Conservation (phyloP, 2,797 vertebrate species). For the Rhynchotus rufescens region DNA sequence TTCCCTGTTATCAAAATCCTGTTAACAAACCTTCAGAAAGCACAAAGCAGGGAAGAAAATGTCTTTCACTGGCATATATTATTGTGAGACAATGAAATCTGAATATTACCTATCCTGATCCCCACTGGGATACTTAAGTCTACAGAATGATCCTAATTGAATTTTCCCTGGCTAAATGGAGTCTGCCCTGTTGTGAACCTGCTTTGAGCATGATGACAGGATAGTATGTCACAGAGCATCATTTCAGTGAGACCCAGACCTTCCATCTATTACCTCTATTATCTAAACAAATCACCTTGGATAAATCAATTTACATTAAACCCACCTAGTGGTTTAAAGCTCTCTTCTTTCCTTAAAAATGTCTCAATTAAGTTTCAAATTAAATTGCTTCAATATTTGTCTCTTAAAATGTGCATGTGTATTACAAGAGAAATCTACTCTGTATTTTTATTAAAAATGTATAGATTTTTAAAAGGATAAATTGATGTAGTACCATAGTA, state of each 20-base stretch:
- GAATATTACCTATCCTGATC: constrained; percentile 83
- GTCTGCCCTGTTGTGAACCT: constrained; percentile 91
- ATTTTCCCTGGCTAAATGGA: constrained; percentile 94
- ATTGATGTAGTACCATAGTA: neutral
- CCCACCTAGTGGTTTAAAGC: constrained; percentile 82
- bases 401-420: constrained; percentile 16
- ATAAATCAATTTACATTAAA: constrained; percentile 91
- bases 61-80: constrained; percentile 80
- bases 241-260: constrained; percentile 85
- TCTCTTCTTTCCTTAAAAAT: constrained; percentile 78
- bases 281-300: constrained; percentile 91
- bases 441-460: constrained; percentile 8
- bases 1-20: neutral
- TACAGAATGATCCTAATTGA: constrained; percentile 91
- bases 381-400: constrained; percentile 53
- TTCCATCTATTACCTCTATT: constrained; percentile 89
- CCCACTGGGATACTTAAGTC: constrained; percentile 86
- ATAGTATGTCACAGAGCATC: constrained; percentile 85
- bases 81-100: constrained; percentile 87
- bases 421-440: constrained; percentile 14
- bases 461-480: neutral
- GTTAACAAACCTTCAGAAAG: neutral
- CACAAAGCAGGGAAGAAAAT: constrained; percentile 28
- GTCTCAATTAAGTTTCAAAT: constrained; percentile 75
- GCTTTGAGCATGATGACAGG: constrained; percentile 90